phyloP scores from a whole-genome alignment of 2,797 vertebrate genomes.

The Chaetodon trifasciatus region DNA sequence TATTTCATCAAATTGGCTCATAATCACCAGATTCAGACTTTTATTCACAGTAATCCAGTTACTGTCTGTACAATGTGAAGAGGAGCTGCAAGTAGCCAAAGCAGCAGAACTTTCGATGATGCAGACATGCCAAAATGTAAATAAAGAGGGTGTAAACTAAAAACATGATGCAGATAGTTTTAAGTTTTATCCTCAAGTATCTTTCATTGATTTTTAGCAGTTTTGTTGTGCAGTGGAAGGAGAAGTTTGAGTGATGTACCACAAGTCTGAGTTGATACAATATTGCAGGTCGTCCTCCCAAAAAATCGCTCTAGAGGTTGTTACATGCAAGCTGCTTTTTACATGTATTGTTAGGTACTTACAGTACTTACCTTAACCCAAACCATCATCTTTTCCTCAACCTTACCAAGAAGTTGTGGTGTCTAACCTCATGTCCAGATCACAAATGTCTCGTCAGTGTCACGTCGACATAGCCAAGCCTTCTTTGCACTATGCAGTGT shows the following conservation, averaged over 20 bases:
- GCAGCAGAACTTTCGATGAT: neutral
- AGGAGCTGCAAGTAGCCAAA: neutral
- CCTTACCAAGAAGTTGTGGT: no score
- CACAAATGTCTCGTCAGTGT: no score
- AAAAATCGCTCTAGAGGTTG: no score
- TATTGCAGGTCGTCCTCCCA: neutral
- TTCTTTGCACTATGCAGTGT: no score
- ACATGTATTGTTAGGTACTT: no score
- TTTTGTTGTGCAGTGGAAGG: neutral
- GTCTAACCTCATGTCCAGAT: no score
- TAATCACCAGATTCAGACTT: neutral
- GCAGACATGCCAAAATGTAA: neutral
- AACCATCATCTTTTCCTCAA: no score
- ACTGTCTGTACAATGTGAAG: neutral
- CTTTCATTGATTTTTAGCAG: neutral
- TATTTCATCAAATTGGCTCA: conserved; percentile 28
- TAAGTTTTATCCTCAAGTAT: neutral
- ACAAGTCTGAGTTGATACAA: neutral
- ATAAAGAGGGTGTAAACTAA: neutral
- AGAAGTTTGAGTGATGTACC: neutral
- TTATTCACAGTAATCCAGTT: neutral
- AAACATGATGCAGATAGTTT: neutral
- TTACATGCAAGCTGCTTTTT: no score
- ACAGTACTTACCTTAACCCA: no score
- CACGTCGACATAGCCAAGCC: no score